phyloP scores from a whole-genome alignment of 2,888 invertebrate genomes.

The Melipona bicolor region DNA sequence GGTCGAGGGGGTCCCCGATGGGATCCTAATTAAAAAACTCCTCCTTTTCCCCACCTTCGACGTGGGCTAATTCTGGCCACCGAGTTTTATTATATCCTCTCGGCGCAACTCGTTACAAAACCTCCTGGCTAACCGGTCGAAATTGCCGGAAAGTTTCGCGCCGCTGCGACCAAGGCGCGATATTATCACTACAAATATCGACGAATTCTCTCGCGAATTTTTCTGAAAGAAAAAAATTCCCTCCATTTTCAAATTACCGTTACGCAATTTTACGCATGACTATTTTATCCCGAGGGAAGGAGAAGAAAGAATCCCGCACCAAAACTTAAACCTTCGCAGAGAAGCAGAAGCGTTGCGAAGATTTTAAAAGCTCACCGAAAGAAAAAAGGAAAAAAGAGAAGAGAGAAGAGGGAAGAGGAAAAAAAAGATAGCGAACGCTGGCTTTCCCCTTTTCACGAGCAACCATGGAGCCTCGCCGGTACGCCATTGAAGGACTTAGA shows the following conservation, averaged over 20 bases:
- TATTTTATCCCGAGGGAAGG: too few relatives aligned
- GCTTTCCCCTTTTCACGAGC: constrained; percentile 8
- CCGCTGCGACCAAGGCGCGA: constrained; percentile 6
- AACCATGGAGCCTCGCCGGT: neutral
- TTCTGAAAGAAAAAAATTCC: too few relatives aligned
- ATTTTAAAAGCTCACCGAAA: constrained; percentile 2
- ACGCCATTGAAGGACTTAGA: constrained; percentile 13
- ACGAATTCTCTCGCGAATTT: neutral
- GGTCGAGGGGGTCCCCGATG: constrained; percentile 64
- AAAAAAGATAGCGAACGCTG: too few relatives aligned
- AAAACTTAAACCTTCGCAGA: neutral
- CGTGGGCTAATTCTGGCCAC: constrained; percentile 62
- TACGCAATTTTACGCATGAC: too few relatives aligned
- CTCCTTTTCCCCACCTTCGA: constrained; percentile 53
- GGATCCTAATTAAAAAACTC: constrained; percentile 70
- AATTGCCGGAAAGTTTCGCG: constrained; percentile 57
- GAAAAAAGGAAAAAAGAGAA: neutral
- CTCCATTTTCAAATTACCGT: too few relatives aligned
- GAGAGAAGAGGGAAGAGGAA: too few relatives aligned
- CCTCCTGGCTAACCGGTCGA: constrained; percentile 53
- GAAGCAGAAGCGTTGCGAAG: neutral
- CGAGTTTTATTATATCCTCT: constrained; percentile 67
- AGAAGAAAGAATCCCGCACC: neutral
- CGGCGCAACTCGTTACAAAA: constrained; percentile 63
- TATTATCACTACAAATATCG: constrained; percentile 5